phyloP scores from a whole-genome alignment of 2,797 vertebrate genomes.

The Limnodromus scolopaceus region DNA sequence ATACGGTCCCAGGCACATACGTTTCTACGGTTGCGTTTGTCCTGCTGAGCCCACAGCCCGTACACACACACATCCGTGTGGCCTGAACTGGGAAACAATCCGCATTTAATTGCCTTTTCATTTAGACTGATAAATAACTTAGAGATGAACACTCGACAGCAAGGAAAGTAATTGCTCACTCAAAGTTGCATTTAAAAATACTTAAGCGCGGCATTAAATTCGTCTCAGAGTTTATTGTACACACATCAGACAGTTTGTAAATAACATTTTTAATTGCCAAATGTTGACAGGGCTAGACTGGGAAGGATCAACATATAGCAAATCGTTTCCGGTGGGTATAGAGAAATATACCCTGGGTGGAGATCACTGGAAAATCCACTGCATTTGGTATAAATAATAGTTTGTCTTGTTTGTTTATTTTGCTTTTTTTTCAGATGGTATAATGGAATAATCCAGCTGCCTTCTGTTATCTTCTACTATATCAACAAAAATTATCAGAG shows the following conservation, averaged over 20 bases:
- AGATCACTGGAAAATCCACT: not conserved
- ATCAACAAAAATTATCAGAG: not conserved
- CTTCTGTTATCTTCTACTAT: not conserved
- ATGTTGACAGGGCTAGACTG: not conserved
- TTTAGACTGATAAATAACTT: not conserved
- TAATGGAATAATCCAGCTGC: not conserved
- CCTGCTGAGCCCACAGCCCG: not conserved
- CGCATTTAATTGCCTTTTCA: not conserved
- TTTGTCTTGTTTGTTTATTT: not conserved
- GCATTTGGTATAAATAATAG: not conserved
- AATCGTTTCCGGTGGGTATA: not conserved
- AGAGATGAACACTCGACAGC: not conserved
- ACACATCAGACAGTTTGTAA: slow-evolving; percentile 10
- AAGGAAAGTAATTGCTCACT: not conserved
- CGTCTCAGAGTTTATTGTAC: not conserved
- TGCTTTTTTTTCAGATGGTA: not conserved
- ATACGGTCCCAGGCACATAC: not conserved
- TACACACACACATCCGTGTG: not conserved
- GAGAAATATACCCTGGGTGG: not conserved
- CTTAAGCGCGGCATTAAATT: not conserved
- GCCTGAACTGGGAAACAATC: not conserved
- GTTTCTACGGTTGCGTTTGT: not conserved
- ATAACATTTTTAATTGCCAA: not conserved
- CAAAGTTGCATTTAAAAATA: not conserved
- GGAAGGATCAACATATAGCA: not conserved